These are phyloP conservation scores for Aplysina aerophoba DNA, from an alignment of 37 sponge, comb jelly and placozoan species.

Conservation along the genomic window DNA sequence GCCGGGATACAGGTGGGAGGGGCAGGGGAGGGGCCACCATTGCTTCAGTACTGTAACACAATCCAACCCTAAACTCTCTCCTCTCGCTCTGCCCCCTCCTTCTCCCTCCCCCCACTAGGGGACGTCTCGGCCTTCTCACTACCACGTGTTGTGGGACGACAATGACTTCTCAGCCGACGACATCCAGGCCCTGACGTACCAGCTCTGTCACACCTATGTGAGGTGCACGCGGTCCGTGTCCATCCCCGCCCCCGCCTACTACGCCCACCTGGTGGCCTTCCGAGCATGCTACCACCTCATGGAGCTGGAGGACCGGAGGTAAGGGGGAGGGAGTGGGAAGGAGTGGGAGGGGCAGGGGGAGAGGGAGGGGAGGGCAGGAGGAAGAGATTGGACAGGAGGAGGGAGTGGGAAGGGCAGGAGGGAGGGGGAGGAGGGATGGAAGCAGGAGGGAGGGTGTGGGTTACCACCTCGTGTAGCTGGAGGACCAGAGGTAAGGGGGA, in stretches of 20 bases:
- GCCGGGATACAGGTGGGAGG: conserved; percentile 84
- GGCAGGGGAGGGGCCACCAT: not conserved
- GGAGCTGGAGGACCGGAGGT: conserved; percentile 87
- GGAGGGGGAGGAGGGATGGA: too few species aligned
- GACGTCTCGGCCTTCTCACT: conserved; percentile 95
- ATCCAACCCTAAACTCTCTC: too few species aligned
- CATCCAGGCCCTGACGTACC: conserved; percentile 93
- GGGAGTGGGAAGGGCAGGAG: too few species aligned
- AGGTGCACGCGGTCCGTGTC: conserved; percentile 96
- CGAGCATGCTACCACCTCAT: conserved; percentile 90
- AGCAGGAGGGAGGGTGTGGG: too few species aligned
- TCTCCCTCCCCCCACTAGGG: conserved; percentile 54
- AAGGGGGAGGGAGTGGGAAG: not conserved
- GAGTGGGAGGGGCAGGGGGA: too few species aligned
- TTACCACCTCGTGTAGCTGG: too few species aligned
- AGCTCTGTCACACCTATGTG: conserved; percentile 96
- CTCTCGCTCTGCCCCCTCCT: too few species aligned
- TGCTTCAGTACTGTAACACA: too few species aligned
- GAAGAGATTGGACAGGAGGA: too few species aligned
- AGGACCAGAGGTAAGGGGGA: too few species aligned
- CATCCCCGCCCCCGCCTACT: conserved; percentile 98
- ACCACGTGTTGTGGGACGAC: conserved; percentile 97
- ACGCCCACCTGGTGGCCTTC: conserved; percentile 94
- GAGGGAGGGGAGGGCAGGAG: too few species aligned
- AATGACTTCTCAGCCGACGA: conserved; percentile 92